Base-by-base conservation (phyloP, 1,140 invertebrate species). In the Littorina saxatilis region DNA sequence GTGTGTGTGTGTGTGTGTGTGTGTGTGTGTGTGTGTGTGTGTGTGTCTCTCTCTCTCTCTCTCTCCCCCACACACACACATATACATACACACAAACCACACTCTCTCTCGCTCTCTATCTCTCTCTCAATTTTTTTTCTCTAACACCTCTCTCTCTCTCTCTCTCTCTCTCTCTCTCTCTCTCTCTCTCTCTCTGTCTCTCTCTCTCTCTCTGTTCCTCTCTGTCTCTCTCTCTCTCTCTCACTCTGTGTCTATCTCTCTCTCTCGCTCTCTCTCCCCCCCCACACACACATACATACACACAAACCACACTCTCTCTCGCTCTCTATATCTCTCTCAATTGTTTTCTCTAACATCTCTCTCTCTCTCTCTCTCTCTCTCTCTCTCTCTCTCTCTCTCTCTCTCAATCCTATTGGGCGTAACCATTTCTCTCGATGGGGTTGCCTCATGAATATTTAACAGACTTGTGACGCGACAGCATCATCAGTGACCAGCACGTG, bases 361-460 rank as follows among this genome's bases (percentile, higher is more conserved):
- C 29, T 27, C 32, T 29, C 27, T 29, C 5, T 15, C 27, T 29
- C 27, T 29, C 27, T 58, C 55, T 20, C 55, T 23, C 55, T 58
- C 55, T 20, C 13, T 58, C n/a, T n/a, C n/a, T n/a, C n/a, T n/a
- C n/a, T n/a, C n/a, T n/a, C n/a, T n/a, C 29, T 32, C 27, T 35
- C 61, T 66, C 29, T 27, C 61, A 32, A 66, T 66, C 27, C 35
- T 32, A 11, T 66, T 29, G 61, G 29, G n/a, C n/a, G n/a, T n/a
- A n/a, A n/a, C n/a, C n/a, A n/a, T n/a, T n/a, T n/a, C n/a, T n/a
- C n/a, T n/a, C n/a, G n/a, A n/a, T n/a, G 27, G 61, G 27, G 61
- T 66, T 35, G 61, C 27, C 1, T 66, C 61, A 66, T 66, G 29
- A 23, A 66, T 66, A 66, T 66, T 29, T 66, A 66, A 66, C 61